phyloP scores from a whole-genome alignment of 2,888 invertebrate genomes.

The Cistogaster globosa region DNA sequence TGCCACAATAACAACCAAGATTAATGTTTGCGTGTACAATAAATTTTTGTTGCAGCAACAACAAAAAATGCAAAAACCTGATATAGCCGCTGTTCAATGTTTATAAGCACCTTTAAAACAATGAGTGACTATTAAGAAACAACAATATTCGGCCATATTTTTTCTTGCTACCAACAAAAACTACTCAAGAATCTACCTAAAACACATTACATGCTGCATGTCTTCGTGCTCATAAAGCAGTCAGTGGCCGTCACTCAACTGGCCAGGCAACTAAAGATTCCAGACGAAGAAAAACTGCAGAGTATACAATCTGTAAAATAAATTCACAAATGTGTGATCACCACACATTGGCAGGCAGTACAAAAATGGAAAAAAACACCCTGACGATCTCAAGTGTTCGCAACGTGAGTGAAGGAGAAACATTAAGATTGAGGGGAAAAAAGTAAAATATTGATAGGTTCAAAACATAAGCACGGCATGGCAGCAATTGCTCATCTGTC shows the following conservation, averaged over 20 bases:
- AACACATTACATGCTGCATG: constrained; percentile 65
- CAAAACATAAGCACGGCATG: constrained; percentile 74
- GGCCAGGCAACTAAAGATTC: constrained; percentile 54
- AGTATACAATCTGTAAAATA: constrained; percentile 1
- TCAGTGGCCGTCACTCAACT: constrained; percentile 71
- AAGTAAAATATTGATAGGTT: constrained; percentile 67
- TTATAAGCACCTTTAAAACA: constrained; percentile 50
- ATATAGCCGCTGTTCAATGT: constrained; percentile 64
- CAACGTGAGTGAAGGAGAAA: constrained; percentile 39
- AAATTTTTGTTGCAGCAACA: constrained; percentile 57
- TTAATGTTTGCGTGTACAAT: constrained; percentile 69
- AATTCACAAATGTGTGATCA: constrained; percentile 54
- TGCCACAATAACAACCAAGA: constrained; percentile 40
- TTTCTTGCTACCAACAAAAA: constrained; percentile 55
- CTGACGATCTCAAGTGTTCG: constrained; percentile 3
- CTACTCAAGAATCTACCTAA: constrained; percentile 41
- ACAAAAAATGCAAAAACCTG: constrained; percentile 34
- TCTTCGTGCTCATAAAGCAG: constrained; percentile 72
- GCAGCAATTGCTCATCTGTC: constrained; percentile 81
- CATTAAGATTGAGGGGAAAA: constrained; percentile 28
- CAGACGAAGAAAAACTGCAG: constrained; percentile 31
- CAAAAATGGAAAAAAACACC: constrained; percentile 27
- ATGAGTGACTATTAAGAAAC: constrained; percentile 19
- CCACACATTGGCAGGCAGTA: constrained; percentile 48
- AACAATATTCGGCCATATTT: constrained; percentile 34